Base-by-base conservation (phyloP, 2,797 vertebrate species). In the Toxotes lorentzi region DNA sequence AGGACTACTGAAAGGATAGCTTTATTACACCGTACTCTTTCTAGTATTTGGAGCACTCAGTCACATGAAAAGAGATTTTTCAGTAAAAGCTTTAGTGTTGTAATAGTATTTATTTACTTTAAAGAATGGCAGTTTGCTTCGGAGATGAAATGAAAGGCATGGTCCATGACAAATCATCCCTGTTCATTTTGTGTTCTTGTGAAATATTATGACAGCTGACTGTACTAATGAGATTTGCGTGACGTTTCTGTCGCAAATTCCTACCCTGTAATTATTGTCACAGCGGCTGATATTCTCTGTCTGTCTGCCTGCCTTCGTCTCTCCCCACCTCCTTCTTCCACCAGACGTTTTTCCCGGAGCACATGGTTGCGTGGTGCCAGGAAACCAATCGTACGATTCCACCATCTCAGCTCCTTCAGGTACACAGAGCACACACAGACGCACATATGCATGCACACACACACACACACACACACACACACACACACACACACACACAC, bases 341-440 rank as follows among this genome's bases (percentile, higher is more conserved):
- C 66, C 85, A 99, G 98, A 97, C 97, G 78, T 99, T 99, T 95
- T 99, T 99, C 91, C 98, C 98, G 1, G 98, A 99, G 76, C 97
- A 99, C 85, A 99, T 99, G 97, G 97, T 99, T 51, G 96, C 96
- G 1, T 98, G 97, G 97, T 99, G 97, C 93, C 97, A 99, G 86
- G 97, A 97, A 91, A 95, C 96, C 59, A 97, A 99, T 60, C 97
- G 96, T 78, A 94, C 95, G 48, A 97, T 97, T 90, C 96, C 96
- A 77, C 97, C 97, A 50, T 97, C 96, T 81, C 98, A 99, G 84
- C 96, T 99, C 73, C 86, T 99, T 89, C 97, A 99, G 97, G 98
- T 99, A 91, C 70, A 50, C 38, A 57, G 54, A 47, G 19, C n/a
- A 2, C 43, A 48, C 41, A 1, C 73, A 60, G 21, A 45, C 45